Conservation (phyloP, 2,888 invertebrate species). For the Reticulitermes lucifugus region DNA sequence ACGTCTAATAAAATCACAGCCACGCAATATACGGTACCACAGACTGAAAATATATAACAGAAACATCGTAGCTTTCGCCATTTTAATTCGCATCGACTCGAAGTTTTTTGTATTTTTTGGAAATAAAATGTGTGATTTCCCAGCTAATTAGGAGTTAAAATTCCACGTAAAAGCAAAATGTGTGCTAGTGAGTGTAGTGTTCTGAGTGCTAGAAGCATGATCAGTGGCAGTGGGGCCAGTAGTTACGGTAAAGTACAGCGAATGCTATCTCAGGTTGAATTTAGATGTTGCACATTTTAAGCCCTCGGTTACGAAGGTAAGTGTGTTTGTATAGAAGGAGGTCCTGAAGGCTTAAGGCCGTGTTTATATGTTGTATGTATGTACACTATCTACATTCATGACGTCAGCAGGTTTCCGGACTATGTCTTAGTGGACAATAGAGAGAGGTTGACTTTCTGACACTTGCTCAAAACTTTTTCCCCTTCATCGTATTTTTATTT, state of each 20-base stretch:
- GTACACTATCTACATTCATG: conserved; percentile 37
- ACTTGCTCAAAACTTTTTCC: conserved; percentile 28
- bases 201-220: no score
- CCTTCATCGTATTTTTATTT: neutral
- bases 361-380: conserved; percentile 29
- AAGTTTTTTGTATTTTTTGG: no score
- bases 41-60: no score
- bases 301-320: neutral
- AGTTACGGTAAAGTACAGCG: neutral
- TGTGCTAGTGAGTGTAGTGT: no score
- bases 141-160: no score
- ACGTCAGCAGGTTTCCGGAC: conserved; percentile 45
- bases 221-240: neutral
- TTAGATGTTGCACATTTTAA: conserved; percentile 11
- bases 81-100: no score
- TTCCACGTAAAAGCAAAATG: no score
- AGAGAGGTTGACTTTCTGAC: conserved; percentile 45
- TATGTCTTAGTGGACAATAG: conserved; percentile 40
- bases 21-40: no score
- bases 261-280: neutral
- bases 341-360: conserved; percentile 24
- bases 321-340: neutral
- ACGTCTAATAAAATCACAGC: no score
- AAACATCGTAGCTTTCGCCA: no score
- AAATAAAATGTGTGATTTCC: no score